Evolutionary conservation across 2,797 vertebrate species (phyloP), one percentile per base, ranked within the genome.

Genomic region (Tinamus major): DNA sequence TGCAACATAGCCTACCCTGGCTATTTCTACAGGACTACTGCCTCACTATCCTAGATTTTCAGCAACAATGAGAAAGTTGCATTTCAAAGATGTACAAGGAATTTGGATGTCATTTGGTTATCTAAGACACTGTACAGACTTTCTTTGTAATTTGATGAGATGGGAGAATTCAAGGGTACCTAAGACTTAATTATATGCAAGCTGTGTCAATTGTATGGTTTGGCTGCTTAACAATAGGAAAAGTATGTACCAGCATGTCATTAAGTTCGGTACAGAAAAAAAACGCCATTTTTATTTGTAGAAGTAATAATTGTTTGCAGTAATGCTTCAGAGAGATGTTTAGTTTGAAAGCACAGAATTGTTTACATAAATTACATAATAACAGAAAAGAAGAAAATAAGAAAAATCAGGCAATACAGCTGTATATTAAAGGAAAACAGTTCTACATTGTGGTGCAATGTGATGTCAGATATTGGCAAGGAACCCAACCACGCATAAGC

Each of bases 291-390:
- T 85, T 89, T n/a, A 88, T 79, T 81, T 67, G 15, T 23, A 42
- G 12, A 93, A 90, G 29, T 75, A 76, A 8, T 63, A 55, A 24
- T 46, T 89, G 41, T 78, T 74, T 77, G 69, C 39, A 92, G 2
- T 4, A 83, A 82, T 62, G 31, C 68, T 95, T 92, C 48, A 49
- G 10, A 85, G 6, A 83, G 17, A 82, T 14, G 80, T 87, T 46
- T 17, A 85, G 8, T 85, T 72, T 77, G 65, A 69, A 95, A 86
- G 67, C 55, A 89, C 37, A 16, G n/a, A 91, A 94, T 17, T 4
- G 3, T 2, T 1, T 12, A 29, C 35, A 29, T 63, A 61, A 79
- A 35, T 69, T 86, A 92, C 29, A 2, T 67, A 80, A 58, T 2
- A 76, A 35, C 62, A 88, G 23, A 65, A 80, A 29, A 75, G 14